Conservation (phyloP, 2,888 invertebrate species). For the Eupithecia exiguata region DNA sequence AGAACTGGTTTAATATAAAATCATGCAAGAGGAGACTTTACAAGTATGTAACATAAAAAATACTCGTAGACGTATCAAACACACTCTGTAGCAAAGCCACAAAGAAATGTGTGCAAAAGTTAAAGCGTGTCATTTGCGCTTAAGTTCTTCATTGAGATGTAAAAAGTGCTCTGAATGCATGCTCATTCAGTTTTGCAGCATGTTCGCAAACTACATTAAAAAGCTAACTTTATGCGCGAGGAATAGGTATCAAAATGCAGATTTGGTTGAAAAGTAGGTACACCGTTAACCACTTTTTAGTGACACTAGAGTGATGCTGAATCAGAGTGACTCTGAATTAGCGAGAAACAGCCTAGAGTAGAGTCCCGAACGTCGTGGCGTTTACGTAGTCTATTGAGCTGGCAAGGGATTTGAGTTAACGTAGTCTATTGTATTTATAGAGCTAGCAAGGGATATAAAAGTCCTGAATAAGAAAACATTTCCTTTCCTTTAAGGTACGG, state of each 20-base stretch:
- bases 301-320: background rate
- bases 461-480: no score
- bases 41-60: background rate
- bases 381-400: background rate
- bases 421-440: no score
- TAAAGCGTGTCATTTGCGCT: constrained; percentile 49
- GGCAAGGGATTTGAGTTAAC: background rate
- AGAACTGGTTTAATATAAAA: background rate
- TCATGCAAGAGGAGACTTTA: background rate
- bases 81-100: background rate
- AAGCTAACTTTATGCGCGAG: background rate
- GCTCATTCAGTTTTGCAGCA: constrained; percentile 14
- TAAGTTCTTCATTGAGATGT: constrained; percentile 44
- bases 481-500: no score
- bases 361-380: background rate
- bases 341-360: background rate
- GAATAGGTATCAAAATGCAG: background rate
- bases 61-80: background rate
- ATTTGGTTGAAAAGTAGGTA: no score
- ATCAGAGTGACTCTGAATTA: background rate
- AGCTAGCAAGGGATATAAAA: no score
- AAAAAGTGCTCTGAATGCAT: constrained; percentile 26
- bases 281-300: background rate
- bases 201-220: background rate
- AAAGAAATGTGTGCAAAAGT: constrained; percentile 44